A percentile compares a stretch with the other conserved stretches of the same genome.
These are phyloP conservation scores for human (Homo sapiens) DNA, from an alignment of 2,113 vertebrate species.

Conservation along the genomic window DNA sequence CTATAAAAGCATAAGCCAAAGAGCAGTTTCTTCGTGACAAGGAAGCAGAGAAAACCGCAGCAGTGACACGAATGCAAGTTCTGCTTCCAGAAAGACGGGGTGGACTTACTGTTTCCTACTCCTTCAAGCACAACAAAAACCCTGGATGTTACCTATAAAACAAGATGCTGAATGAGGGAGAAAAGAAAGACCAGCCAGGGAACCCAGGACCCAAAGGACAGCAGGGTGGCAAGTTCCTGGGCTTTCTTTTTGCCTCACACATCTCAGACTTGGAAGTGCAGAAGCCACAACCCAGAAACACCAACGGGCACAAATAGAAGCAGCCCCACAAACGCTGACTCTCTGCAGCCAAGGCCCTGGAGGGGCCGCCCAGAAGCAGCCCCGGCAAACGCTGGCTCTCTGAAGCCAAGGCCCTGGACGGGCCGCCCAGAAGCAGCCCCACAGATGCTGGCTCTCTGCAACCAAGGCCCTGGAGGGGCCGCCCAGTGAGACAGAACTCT, in stretches of 20 bases:
- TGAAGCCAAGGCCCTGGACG: neutral
- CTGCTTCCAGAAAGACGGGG: neutral
- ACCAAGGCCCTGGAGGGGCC: neutral
- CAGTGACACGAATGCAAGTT: neutral
- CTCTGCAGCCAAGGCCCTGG: neutral
- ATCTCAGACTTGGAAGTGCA: neutral
- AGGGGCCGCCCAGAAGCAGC: neutral
- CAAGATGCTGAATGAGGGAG: neutral
- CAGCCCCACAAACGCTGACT: neutral
- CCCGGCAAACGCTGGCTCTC: neutral
- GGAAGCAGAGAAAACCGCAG: neutral
- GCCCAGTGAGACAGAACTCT: neutral
- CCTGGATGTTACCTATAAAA: neutral
- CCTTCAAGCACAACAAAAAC: neutral
- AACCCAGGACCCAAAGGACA: neutral
- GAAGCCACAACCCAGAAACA: neutral
- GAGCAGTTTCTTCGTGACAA: neutral
- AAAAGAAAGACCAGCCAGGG: neutral
- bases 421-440: neutral
- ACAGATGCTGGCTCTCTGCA: neutral
- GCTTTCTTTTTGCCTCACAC: neutral
- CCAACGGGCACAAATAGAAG: neutral
- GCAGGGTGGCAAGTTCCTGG: fast-evolving
- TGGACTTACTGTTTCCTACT: neutral
- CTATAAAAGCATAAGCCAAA: no score